Conservation (phyloP, 2,888 invertebrate genomes). For the Drosophila anomalata region DNA sequence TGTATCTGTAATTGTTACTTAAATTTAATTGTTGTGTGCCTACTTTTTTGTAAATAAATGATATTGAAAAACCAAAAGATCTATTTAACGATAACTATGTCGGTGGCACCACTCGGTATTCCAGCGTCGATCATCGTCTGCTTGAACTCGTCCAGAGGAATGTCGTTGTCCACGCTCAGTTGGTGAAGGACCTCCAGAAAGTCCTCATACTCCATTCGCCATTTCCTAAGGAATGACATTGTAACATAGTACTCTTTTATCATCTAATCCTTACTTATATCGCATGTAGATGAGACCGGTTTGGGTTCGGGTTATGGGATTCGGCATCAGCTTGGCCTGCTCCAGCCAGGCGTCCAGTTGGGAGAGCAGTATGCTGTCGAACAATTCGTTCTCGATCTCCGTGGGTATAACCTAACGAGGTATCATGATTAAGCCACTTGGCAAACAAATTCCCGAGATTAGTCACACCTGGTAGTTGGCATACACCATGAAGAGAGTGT, state of each 20-base stretch:
- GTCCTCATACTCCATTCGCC: conserved; percentile 76
- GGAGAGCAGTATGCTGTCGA: conserved; percentile 69
- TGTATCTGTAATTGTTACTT: conserved; percentile 48
- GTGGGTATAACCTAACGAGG: conserved; percentile 33
- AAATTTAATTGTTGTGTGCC: conserved; percentile 29
- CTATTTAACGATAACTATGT: conserved; percentile 56
- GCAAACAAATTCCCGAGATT: too few relatives aligned
- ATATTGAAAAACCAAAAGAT: conserved; percentile 34
- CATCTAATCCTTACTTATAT: conserved; percentile 59
- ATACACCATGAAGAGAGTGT: conserved; percentile 68
- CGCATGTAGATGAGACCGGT: conserved; percentile 76
- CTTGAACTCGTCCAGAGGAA: conserved; percentile 57
- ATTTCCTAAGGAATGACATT: conserved; percentile 57
- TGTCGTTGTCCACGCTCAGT: conserved; percentile 44
- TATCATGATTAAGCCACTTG: background rate
- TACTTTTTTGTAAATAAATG: conserved; percentile 37
- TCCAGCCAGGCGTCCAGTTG: conserved; percentile 74
- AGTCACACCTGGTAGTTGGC: conserved; percentile 59
- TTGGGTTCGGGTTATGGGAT: conserved; percentile 62
- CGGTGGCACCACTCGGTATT: conserved; percentile 51
- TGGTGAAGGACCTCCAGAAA: conserved; percentile 65
- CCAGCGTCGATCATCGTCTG: conserved; percentile 54
- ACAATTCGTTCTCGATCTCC: conserved; percentile 68
- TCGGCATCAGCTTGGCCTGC: conserved; percentile 67
- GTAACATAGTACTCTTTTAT: background rate